phyloP scores from a whole-genome alignment of 2,888 invertebrate genomes.

The Orchestes rusci region DNA sequence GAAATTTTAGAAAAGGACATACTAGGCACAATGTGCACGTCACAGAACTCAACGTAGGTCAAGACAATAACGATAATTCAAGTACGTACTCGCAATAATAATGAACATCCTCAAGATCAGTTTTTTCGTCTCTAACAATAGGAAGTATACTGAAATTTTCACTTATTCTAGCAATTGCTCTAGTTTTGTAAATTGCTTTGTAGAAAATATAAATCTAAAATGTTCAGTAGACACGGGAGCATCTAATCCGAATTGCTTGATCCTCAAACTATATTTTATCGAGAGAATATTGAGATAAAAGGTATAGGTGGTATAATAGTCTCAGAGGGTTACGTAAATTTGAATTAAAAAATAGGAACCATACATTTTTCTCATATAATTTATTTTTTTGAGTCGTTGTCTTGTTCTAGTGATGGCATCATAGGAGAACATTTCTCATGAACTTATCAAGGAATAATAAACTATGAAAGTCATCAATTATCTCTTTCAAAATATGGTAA shows the following conservation, averaged over 20 bases:
- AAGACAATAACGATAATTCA: no score
- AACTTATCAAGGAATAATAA: not conserved
- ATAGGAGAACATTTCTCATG: not conserved
- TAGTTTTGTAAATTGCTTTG: no score
- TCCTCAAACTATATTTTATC: not conserved
- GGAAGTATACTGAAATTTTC: no score
- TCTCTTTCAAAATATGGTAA: not conserved
- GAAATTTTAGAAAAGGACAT: no score
- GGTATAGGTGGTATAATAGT: not conserved
- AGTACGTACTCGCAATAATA: no score
- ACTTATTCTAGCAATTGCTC: no score
- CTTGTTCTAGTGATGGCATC: not conserved
- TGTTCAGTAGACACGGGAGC: not conserved
- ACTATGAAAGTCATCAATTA: not conserved
- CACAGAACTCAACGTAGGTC: no score
- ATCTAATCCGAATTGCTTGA: not conserved
- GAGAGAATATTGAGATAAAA: not conserved
- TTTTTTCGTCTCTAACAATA: no score
- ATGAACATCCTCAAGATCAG: no score
- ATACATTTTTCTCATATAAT: not conserved
- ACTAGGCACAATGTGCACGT: no score
- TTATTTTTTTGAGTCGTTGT: not conserved
- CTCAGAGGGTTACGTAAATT: not conserved
- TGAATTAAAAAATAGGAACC: not conserved
- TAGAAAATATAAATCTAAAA: not conserved